phyloP scores from a whole-genome alignment of 2,888 invertebrate genomes.

The Acheta domesticus region DNA sequence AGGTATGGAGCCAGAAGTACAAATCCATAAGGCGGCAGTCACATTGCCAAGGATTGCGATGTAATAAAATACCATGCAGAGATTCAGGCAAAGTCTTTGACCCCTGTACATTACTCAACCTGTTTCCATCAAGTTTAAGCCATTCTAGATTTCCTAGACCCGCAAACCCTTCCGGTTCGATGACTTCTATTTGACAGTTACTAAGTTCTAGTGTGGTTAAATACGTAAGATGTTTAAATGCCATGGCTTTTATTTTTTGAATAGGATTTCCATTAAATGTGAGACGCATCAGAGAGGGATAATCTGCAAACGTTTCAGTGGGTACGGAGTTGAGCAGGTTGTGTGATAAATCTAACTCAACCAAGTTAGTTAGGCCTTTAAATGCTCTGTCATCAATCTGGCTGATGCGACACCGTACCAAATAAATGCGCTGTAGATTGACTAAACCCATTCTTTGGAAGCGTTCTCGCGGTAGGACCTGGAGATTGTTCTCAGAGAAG shows the following conservation, averaged over 20 bases:
- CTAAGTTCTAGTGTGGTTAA: constrained; percentile 78
- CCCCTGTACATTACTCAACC: constrained; percentile 68
- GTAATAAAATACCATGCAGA: constrained; percentile 74
- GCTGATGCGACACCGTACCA: constrained; percentile 73
- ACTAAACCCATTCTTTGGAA: constrained; percentile 75
- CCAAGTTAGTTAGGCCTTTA: constrained; percentile 77
- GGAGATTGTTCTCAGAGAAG: constrained; percentile 77
- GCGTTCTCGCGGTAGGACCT: constrained; percentile 71
- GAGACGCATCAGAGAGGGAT: constrained; percentile 77
- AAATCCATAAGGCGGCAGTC: constrained; percentile 77
- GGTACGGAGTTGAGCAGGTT: constrained; percentile 77
- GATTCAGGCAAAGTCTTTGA: constrained; percentile 69
- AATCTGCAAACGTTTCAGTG: constrained; percentile 71
- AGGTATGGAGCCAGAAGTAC: constrained; percentile 72
- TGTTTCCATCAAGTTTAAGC: constrained; percentile 79
- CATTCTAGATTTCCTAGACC: constrained; percentile 79
- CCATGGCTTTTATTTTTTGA: constrained; percentile 63
- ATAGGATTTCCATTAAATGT: constrained; percentile 80
- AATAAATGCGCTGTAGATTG: constrained; percentile 82
- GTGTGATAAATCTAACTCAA: constrained; percentile 81
- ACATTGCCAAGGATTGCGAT: constrained; percentile 86
- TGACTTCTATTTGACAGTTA: constrained; percentile 70
- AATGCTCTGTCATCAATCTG: constrained; percentile 77
- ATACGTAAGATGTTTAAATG: constrained; percentile 71
- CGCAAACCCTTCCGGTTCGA: constrained; percentile 77